These are phyloP conservation scores for Mohoua ochrocephala DNA, from an alignment of 2,113 vertebrate species.

Conservation along the genomic window DNA sequence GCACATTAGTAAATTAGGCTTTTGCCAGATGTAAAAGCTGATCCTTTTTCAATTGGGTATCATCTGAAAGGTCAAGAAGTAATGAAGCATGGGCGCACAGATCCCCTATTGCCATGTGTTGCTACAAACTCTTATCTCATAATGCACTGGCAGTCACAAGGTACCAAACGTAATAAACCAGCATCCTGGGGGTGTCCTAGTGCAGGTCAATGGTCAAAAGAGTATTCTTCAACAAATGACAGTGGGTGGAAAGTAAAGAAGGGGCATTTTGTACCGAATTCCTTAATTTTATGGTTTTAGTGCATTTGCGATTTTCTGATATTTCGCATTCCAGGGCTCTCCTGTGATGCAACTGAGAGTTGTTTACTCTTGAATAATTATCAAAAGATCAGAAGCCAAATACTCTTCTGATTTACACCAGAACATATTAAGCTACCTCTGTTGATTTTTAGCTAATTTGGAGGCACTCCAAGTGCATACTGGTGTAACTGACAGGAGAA, in stretches of 20 bases:
- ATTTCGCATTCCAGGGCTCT: constrained; percentile 49
- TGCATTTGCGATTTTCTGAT: not conserved
- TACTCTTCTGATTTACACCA: constrained; percentile 53
- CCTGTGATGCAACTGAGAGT: constrained; percentile 3
- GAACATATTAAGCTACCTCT: constrained; percentile 25
- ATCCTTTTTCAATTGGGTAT: constrained; percentile 67
- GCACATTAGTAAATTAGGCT: constrained; percentile 68
- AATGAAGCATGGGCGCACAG: constrained; percentile 52
- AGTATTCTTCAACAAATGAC: not conserved
- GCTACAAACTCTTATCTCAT: constrained; percentile 48
- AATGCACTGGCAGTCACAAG: constrained; percentile 43
- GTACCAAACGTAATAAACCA: constrained; percentile 38
- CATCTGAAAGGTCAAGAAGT: constrained; percentile 67
- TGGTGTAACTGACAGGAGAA: constrained; percentile 33
- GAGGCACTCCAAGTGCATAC: constrained; percentile 22
- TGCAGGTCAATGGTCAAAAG: not conserved
- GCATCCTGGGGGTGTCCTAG: not conserved
- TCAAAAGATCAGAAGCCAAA: constrained; percentile 50
- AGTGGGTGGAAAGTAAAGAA: not conserved
- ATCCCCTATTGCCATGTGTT: constrained; percentile 64
- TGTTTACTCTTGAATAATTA: constrained; percentile 66
- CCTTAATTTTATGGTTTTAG: not conserved
- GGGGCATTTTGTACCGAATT: not conserved
- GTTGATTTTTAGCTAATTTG: constrained; percentile 52
- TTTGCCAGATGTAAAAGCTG: constrained; percentile 66